Percentiles rank a stretch among this genome's conserved stretches.
Conservation (phyloP, 2,797 vertebrate species). For the Sebastes iracundus region DNA sequence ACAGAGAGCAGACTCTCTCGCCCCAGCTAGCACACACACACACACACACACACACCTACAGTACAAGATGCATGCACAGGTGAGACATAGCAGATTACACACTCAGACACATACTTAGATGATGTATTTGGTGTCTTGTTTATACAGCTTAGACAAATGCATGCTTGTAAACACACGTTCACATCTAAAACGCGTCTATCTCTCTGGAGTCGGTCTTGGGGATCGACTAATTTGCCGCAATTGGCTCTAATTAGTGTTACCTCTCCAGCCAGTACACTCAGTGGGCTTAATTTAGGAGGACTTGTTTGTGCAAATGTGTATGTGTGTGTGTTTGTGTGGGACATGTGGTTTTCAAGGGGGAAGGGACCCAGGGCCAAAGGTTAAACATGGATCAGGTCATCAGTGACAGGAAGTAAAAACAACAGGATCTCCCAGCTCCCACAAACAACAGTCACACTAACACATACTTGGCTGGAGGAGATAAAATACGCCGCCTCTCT, state of each 20-base stretch:
- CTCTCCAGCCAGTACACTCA: conserved; percentile 66
- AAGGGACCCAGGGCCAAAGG: conserved; percentile 75
- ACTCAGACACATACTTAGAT: conserved; percentile 44
- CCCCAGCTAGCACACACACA: conserved; percentile 24
- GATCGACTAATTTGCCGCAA: conserved; percentile 70
- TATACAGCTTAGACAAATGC: conserved; percentile 26
- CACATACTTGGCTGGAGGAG: conserved; percentile 25
- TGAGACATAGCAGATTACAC: conserved; percentile 41
- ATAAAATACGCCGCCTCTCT: conserved; percentile 6
- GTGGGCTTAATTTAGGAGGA: conserved; percentile 61
- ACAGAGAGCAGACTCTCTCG: conserved; percentile 68
- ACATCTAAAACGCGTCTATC: conserved; percentile 50
- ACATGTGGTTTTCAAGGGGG: conserved; percentile 69
- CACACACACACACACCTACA: conserved; percentile 1
- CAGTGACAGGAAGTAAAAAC: conserved; percentile 82
- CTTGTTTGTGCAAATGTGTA: conserved; percentile 57
- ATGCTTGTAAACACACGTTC: conserved; percentile 40
- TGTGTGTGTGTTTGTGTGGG: conserved; percentile 8
- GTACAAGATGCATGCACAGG: conserved; percentile 15
- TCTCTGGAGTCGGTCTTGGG: conserved; percentile 61
- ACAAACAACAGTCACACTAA: conserved; percentile 46
- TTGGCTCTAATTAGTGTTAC: conserved; percentile 78
- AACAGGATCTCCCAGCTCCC: conserved; percentile 76
- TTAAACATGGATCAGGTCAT: conserved; percentile 83
- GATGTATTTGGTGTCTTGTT: conserved; percentile 47